These are phyloP conservation scores for Equus quagga DNA, from an alignment of 2,113 vertebrate species.

Conservation along the genomic window DNA sequence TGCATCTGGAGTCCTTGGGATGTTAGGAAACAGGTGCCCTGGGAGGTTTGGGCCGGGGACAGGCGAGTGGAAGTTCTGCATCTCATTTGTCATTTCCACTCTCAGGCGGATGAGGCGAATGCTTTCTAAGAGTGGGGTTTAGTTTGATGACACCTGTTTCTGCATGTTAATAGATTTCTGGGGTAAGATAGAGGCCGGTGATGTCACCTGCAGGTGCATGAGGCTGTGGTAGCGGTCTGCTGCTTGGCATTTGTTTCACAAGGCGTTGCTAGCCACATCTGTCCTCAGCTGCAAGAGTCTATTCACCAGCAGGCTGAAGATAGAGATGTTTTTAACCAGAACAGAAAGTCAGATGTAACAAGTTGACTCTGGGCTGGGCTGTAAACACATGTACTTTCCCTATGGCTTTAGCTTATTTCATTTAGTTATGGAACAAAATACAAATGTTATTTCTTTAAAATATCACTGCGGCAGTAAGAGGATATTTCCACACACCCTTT, in stretches of 20 bases:
- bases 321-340: conserved; percentile 77
- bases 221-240: conserved; percentile 81
- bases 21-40: conserved; percentile 12
- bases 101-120: conserved; percentile 33
- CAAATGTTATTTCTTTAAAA: conserved; percentile 63
- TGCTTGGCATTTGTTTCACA: conserved; percentile 63
- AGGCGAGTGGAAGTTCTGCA: neutral
- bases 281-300: conserved; percentile 74
- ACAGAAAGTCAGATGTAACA: conserved; percentile 66
- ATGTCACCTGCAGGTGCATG: conserved; percentile 82
- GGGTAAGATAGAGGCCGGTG: conserved; percentile 59
- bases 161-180: conserved; percentile 78
- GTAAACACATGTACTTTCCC: conserved; percentile 65
- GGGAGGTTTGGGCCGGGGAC: neutral
- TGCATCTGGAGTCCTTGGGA: neutral
- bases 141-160: conserved; percentile 73
- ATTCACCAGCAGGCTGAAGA: conserved; percentile 54
- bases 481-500: conserved; percentile 39
- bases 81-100: conserved; percentile 42
- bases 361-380: conserved; percentile 33
- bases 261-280: conserved; percentile 82
- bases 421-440: conserved; percentile 72
- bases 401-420: conserved; percentile 43
- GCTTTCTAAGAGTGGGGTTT: conserved; percentile 79
- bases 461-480: conserved; percentile 27